Evolutionary conservation across 2,888 invertebrate genomes (phyloP), one percentile per base, ranked within the genome.

Genomic region (Tyria jacobaeae): DNA sequence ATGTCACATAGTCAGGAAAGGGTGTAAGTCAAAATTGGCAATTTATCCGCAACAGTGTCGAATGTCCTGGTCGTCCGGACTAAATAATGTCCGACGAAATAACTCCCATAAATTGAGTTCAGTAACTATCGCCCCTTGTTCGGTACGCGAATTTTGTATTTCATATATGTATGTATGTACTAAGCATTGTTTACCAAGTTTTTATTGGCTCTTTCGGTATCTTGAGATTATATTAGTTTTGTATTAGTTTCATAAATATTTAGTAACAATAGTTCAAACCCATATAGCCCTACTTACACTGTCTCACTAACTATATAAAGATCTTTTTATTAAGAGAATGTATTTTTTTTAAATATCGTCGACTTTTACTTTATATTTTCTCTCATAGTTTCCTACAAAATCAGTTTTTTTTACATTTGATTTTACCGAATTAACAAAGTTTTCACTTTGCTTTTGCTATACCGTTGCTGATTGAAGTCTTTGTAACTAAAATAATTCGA

Each of bases 21-120:
- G 81, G 75, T 85, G 84, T 86, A 85, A 86, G 85, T 87, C 83
- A 87, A 89, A 89, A 89, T 90, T 90, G 89, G 69, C 90, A 90
- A 90, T 90, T 90, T 90, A 88, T 85, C 82, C 82, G 76, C 61
- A 78, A 73, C 68, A 67, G 72, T 60, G 71, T 67, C 64, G 74
- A 77, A 70, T 75, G 77, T 71, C 76, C 75, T 66, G 62, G 62
- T 76, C 72, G 73, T 68, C 66, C 72, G 73, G 71, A 81, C 82
- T 81, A 87, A 87, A 88, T 89, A 88, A 88, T 86, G 85, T 83
- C 82, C 81, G 78, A 81, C 81, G 82, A 86, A 89, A 88, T 88
- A 88, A 86, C 87, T 85, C 75, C 72, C 82, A 83, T 88, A 89
- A 89, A 89, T 89, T 85, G 86, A 89, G 86, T 90, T 86, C 84